Percentiles rank a stretch among this genome's conserved stretches.
phyloP scores from a whole-genome alignment of 2,888 invertebrate genomes.

The Heteropelma amictum region DNA sequence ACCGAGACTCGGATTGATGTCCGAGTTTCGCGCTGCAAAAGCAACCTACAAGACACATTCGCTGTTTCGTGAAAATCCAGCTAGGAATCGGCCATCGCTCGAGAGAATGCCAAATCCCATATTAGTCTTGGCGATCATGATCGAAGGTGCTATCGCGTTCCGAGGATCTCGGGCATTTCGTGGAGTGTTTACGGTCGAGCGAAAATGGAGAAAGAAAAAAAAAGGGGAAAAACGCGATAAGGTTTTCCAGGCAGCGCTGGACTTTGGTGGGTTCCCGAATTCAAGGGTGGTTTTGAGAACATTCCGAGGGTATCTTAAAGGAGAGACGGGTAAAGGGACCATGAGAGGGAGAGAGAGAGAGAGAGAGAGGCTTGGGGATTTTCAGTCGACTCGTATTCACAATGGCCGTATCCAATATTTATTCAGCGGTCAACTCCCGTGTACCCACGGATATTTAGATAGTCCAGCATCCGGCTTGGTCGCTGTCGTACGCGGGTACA shows the following conservation, averaged over 20 bases:
- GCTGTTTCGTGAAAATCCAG: slow-evolving; percentile 47
- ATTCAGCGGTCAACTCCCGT: slow-evolving; percentile 63
- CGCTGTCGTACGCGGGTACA: slow-evolving; percentile 44
- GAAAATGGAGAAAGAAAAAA: no score
- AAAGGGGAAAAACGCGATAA: slow-evolving; percentile 39
- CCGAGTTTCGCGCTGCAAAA: slow-evolving; percentile 22
- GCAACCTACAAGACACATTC: slow-evolving; percentile 2
- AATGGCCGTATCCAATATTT: slow-evolving; percentile 62
- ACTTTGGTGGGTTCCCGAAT: slow-evolving; percentile 30
- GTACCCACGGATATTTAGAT: slow-evolving; percentile 61
- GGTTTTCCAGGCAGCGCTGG: slow-evolving; percentile 29
- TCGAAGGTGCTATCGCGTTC: slow-evolving; percentile 39
- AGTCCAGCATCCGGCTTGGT: slow-evolving; percentile 56
- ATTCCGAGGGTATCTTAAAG: slow-evolving; percentile 17
- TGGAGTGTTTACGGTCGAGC: slow-evolving; percentile 44
- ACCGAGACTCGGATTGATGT: slow-evolving; percentile 50
- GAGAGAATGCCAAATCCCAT: slow-evolving; percentile 39
- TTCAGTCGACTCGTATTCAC: slow-evolving; percentile 54
- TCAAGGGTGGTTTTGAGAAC: slow-evolving; percentile 23
- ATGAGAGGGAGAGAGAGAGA: background rate
- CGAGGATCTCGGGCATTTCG: slow-evolving; percentile 20
- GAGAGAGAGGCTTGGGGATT: slow-evolving; percentile 26
- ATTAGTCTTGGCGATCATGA: slow-evolving; percentile 52
- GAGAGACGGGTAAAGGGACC: background rate
- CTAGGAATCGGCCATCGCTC: slow-evolving; percentile 41